Evolutionary conservation across 2,113 vertebrate species (phyloP), one percentile per base, ranked within the genome.

Genomic region (Tetrax tetrax): DNA sequence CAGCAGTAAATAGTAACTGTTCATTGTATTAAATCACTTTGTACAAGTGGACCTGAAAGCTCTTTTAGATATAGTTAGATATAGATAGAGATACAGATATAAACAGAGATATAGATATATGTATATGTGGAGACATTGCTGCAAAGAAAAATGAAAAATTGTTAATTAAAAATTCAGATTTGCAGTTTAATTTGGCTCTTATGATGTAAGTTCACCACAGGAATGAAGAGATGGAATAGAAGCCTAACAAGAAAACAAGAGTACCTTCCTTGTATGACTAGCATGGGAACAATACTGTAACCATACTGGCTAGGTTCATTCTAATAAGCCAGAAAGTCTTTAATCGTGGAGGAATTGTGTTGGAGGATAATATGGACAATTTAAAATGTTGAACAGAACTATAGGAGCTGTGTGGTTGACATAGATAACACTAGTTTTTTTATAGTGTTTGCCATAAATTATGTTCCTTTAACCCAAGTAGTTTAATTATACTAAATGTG

Each of bases 391-490:
- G 63, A 90, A 79, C n/a, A 69, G 60, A 93, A 90, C 48, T 77
- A 82, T 78, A 68, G 81, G 47, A 92, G 38, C 68, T 83, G 83
- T 91, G 77, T 96, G 95, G 80, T 81, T 96, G 51, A 60, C n/a
- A 59, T 25, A 95, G 87, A 77, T 92, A 97, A 94, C 71, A 89
- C 18, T 83, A 53, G 70, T 89, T 56, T 79, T 79, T 88, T 90
- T 72, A 69, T 20, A 82, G 15, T 31, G 45, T 85, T 81, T 94
- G 14, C 43, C 61, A 94, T 78, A 87, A 91, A 93, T 87, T 94
- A 74, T 10, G 7, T 78, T 93, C 63, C 38, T 83, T 94, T 83
- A 87, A 96, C n/a, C 76, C 57, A 53, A 90, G 56, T 64, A 91
- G 24, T 85, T 93, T 91, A 45, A 88, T 95, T 96, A 88, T 85